Evolutionary conservation across 2,888 invertebrate species (phyloP), one percentile per base, ranked within the genome.

Genomic region (Calliopum simillimum): DNA sequence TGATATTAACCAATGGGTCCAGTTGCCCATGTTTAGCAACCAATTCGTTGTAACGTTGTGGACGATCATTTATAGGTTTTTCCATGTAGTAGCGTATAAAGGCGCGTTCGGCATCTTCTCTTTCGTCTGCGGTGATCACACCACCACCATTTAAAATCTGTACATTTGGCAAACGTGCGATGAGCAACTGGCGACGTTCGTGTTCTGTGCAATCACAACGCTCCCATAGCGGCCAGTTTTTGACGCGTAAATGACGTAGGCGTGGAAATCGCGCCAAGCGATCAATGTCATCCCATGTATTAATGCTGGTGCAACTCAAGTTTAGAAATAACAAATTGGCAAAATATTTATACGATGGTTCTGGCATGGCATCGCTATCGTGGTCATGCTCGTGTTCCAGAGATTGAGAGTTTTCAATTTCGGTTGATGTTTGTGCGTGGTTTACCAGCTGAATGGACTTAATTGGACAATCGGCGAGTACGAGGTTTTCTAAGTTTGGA

Each of bases 61-160:
- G 96, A 47, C 93, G 89, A 79, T 94, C 94, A 69, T 92, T 91
- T 85, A 94, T 94, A 1, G 94, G 93, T 79, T 93, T 92, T 82
- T 96, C 94, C 93, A 95, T 94, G 85, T 94, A 97, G 83, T 95
- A 92, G 71, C 98, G 89, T 78, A 98, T 95, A 86, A 97, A 98
- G 75, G 96, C 95, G 72, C 97, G 88, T 85, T 98, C 98, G 14
- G 97, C 94, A 81, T 96, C 94, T 85, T 97, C 96, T 70, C 97
- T 89, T 84, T 98, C 98, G 77, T 94, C 93, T 0, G 89, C 89
- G 46, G 92, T 91, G 76, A 98, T 95, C 14, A 90, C 90, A 19
- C 94, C 94, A 69, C 97, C 97, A 1, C 97, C 97, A 87, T 98
- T 98, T 53, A 98, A 87, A 66, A 93, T 93, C 75, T 91, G 89